A percentile compares a stretch with the other conserved stretches of the same genome.
Conservation (phyloP, 2,797 vertebrate genomes). For the Vireo griseus region DNA sequence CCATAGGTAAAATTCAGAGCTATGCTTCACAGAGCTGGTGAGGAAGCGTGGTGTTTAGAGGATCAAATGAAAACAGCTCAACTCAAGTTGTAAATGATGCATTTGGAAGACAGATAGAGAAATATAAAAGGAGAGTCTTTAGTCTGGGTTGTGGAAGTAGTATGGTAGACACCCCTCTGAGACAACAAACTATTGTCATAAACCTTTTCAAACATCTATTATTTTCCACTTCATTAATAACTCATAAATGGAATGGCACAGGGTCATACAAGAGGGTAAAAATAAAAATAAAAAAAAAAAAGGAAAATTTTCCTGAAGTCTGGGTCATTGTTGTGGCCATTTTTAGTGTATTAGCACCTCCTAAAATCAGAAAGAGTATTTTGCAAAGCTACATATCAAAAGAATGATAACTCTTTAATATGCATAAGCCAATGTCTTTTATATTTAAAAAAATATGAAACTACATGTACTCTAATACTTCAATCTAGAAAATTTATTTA, state of each 20-base stretch:
- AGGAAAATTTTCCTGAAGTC: neutral
- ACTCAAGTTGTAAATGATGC: neutral
- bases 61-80: neutral
- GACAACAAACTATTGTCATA: neutral
- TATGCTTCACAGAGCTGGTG: neutral
- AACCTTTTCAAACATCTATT: neutral
- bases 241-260: neutral
- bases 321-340: neutral
- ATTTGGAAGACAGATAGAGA: neutral
- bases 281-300: neutral
- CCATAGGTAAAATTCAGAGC: neutral
- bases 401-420: neutral
- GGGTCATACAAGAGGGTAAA: neutral
- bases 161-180: neutral
- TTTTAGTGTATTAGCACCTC: neutral
- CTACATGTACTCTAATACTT: neutral
- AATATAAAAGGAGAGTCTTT: neutral
- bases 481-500: neutral
- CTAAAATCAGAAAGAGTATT: neutral
- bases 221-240: neutral
- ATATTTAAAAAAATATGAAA: neutral
- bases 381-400: neutral
- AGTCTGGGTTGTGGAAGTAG: neutral
- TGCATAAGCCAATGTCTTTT: accelerated
- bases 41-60: neutral